A percentile compares a stretch with the other conserved stretches of the same genome.
Conservation (phyloP, 2,113 vertebrate species). For the Apus apus region DNA sequence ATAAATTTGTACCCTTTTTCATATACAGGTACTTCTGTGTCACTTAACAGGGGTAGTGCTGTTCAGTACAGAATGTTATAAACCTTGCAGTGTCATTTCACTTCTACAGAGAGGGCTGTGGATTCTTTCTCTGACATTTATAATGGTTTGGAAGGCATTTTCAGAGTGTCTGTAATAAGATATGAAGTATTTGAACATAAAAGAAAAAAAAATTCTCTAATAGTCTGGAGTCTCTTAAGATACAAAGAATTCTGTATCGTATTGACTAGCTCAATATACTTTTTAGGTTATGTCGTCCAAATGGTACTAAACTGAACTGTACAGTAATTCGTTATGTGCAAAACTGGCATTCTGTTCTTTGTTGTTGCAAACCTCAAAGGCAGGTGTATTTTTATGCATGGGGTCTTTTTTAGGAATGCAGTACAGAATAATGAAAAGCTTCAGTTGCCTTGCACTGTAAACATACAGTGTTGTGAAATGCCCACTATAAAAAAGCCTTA, state of each 20-base stretch:
- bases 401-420: neutral
- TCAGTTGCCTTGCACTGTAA: neutral
- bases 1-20: neutral
- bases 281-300: neutral
- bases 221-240: neutral
- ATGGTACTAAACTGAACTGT: neutral
- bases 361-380: neutral
- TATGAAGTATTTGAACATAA: neutral
- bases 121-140: slow-evolving; percentile 5
- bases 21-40: neutral
- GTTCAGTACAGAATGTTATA: neutral
- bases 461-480: neutral
- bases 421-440: neutral
- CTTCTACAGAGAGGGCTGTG: neutral
- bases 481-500: neutral
- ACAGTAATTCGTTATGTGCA: neutral
- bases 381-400: neutral
- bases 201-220: neutral
- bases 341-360: neutral
- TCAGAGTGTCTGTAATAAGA: neutral
- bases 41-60: neutral
- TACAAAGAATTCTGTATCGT: neutral
- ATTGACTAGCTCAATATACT: neutral
- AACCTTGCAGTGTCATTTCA: neutral
- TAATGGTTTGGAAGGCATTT: neutral